Base-by-base conservation (phyloP, 2,888 invertebrate genomes). In the Luffia ferchaultella region DNA sequence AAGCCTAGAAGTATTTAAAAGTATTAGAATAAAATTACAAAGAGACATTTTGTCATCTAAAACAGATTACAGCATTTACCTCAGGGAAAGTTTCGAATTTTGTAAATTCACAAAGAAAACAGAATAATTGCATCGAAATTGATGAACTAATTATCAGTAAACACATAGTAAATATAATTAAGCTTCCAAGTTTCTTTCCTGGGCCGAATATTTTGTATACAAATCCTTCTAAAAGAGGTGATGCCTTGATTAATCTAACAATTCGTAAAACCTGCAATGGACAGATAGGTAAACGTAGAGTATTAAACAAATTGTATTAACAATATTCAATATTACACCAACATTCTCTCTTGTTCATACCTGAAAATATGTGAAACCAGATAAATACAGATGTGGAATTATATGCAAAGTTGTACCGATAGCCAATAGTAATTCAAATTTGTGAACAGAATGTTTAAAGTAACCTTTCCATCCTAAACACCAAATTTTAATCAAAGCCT, bases 111-210 rank as follows among this genome's bases (percentile, higher is more conserved):
- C 91, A 90, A 3, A 99, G 87, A 66, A 95, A 98, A 70, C 99
- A 99, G 73, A 99, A 99, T 40, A 99, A 82, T 70, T 99, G 99
- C 93, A 99, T 97, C 45, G 98, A 98, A 64, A 99, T 98, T 57
- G 97, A 96, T 2, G 98, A 98, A 50, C 98, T 98, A 62, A 99
- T 98, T 52, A 99, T 95, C 49, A 99, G 85, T 68, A 99, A 89
- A 72, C 98, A 98, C 95, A 98, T 97, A 45, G 99, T 99, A 75
- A 99, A 99, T 63, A 99, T 94, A 49, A 99, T 97, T n/a, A 99
- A 87, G 60, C 97, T 97, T 40, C 99, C 99, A n/a, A 99, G 85
- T 73, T 99, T 99, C 74, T 98, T 98, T 2, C 98, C 98, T 45
- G 94, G 93, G 1, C 95, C 93, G 65, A 95, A 95, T 61, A 96